Evolutionary conservation across 2,113 vertebrate genomes (phyloP), one percentile per base, ranked within the genome.

Genomic region (Marcusenius ussheri): DNA sequence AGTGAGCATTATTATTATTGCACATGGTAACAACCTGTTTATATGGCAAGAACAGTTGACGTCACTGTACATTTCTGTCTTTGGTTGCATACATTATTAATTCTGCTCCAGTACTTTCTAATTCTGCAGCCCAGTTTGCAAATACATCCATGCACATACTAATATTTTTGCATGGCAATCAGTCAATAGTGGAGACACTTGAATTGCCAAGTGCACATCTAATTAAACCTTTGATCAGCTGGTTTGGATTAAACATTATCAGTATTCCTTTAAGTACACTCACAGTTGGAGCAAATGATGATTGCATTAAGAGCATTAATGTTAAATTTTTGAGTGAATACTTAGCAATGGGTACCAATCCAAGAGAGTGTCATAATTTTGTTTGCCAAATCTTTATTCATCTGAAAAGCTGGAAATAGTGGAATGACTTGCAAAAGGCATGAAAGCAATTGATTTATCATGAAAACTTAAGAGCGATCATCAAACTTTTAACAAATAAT

Each of bases 211-310:
- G n/a, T 74, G 66, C 39, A 46, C 21, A 89, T 39, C 86, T 88
- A 86, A 91, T 90, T 45, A 90, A 90, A 91, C 83, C 90, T 56
- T 45, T 51, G 84, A 90, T 90, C 85, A 90, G 84, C 85, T 90
- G 35, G 87, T 90, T 87, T 90, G 85, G 89, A 70, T 83, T 13
- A 90, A 88, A 91, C 86, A 62, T 58, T 58, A 93, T 92, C 84
- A 90, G 88, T 90, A 77, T 27, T 83, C 88, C 42, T 91, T 89
- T 89, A 91, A 89, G 92, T 49, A 90, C 39, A 70, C 51, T 39
- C 56, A 62, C 17, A 77, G 87, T 91, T 84, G 49, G 89, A 88
- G 86, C 21, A 70, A 88, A 42, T 83, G 85, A 62, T 88, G 88
- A 47, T 90, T 88, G 70, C 83, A 45, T 74, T 74, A 77, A 80